Evolutionary conservation across 2,888 invertebrate genomes (phyloP).

Genomic region (Lasius fuliginosus): DNA sequence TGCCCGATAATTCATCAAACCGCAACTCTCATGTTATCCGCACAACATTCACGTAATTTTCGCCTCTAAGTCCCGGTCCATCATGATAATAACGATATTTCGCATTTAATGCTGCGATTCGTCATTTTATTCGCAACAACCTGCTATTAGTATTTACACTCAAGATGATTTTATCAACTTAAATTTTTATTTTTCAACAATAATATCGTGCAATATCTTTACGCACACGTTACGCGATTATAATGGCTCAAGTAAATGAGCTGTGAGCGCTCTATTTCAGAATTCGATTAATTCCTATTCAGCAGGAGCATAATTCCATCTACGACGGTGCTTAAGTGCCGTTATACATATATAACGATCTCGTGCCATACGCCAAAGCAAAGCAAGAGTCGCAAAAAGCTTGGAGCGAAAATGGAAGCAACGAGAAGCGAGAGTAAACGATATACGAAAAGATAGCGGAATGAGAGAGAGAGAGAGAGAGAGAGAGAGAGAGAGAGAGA

Average conservation of each 20-base stretch:
- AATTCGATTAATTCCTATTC: slow-evolving; percentile 25
- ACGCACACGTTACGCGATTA: background rate
- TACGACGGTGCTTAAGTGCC: slow-evolving; percentile 14
- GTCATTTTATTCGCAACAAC: background rate
- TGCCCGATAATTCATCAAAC: slow-evolving; percentile 3
- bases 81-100: background rate
- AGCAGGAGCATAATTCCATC: slow-evolving; percentile 44
- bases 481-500: background rate
- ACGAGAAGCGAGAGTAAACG: slow-evolving; percentile 1
- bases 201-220: background rate
- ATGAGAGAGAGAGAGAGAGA: background rate
- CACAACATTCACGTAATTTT: background rate
- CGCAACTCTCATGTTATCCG: background rate
- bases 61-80: no score
- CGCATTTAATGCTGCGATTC: background rate
- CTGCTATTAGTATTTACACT: background rate
- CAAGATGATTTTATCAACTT: background rate
- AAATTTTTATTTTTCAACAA: background rate
- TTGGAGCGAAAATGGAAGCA: background rate
- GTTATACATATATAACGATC: slow-evolving; percentile 22
- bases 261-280: slow-evolving; percentile 1
- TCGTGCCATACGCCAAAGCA: background rate
- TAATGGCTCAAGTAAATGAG: background rate
- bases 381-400: slow-evolving; percentile 5
- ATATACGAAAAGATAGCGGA: background rate